Base-by-base conservation (phyloP, 1,140 invertebrate species). In the Hesperophylax magnus region DNA sequence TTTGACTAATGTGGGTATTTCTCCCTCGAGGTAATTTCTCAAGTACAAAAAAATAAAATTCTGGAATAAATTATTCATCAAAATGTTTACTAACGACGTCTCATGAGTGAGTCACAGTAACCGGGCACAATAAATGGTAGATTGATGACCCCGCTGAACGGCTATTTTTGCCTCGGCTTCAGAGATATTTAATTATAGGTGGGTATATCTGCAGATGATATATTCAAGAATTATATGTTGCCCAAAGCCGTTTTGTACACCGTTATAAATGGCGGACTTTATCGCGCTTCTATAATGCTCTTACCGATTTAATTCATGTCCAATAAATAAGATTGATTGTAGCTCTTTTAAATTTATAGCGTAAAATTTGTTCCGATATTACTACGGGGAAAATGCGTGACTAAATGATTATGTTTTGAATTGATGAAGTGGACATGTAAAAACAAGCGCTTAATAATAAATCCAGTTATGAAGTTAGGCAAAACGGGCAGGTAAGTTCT, bases 261-360 rank as follows among this genome's bases (percentile, higher is more conserved):
- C 63, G 63, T 67, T 67, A 67, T 67, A 67, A 67, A 31, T 34
- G 63, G 63, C 22, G 63, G 31, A 67, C 2, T 67, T 67, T 67
- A 67, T 67, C 63, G 63, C 63, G 27, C 63, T 67, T 67, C 63
- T 67, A 27, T 34, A 61, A 34, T 67, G 63, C 63, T 27, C 63
- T 31, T 27, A 31, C 31, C 63, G 63, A 34, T 67, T 34, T 67
- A 31, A 67, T 67, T 47, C 39, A 34, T 61, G 24, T 67, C 31
- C 63, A 67, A 67, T 67, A 67, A 67, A 67, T 39, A 67, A 31
- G 63, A 67, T 67, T 67, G 63, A 67, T 67, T 67, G 63, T 27
- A 27, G 14, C n/a, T 67, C 63, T 31, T 27, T 22, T n/a, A 67
- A 67, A 61, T 22, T 61, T n/a, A 61, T 61, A 22, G 58, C 15